Evolutionary conservation across 2,113 vertebrate species (phyloP).

Genomic region (human (Homo sapiens)): DNA sequence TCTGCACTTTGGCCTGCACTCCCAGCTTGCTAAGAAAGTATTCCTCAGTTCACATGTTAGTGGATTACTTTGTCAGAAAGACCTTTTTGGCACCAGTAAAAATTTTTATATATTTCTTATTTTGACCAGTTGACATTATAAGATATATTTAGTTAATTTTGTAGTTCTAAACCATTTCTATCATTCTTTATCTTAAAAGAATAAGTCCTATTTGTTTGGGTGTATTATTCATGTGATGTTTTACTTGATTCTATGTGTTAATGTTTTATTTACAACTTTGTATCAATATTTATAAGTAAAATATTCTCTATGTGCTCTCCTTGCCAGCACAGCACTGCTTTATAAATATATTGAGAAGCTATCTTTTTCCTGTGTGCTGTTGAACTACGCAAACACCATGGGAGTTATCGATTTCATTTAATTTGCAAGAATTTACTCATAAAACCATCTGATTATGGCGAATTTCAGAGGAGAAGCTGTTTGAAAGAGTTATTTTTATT

Average conservation of each 20-base stretch:
- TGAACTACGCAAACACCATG: background rate
- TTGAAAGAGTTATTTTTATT: background rate
- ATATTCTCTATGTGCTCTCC: background rate
- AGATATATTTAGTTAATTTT: slow-evolving; percentile 15
- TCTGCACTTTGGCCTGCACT: background rate
- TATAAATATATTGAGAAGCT: background rate
- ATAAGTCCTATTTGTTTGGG: slow-evolving; percentile 16
- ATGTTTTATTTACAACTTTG: slow-evolving; percentile 59
- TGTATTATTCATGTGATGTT: slow-evolving; percentile 53
- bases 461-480: background rate
- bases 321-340: background rate
- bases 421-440: background rate
- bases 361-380: background rate
- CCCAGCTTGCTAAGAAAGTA: background rate
- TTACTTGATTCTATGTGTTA: slow-evolving; percentile 27
- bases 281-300: slow-evolving; percentile 60
- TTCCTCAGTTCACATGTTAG: background rate
- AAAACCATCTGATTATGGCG: background rate
- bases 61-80: background rate
- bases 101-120: background rate
- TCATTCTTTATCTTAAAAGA: background rate
- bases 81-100: background rate
- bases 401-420: background rate
- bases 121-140: background rate
- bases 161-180: background rate